phyloP scores from a whole-genome alignment of 2,113 vertebrate species.

The Tetrax tetrax region DNA sequence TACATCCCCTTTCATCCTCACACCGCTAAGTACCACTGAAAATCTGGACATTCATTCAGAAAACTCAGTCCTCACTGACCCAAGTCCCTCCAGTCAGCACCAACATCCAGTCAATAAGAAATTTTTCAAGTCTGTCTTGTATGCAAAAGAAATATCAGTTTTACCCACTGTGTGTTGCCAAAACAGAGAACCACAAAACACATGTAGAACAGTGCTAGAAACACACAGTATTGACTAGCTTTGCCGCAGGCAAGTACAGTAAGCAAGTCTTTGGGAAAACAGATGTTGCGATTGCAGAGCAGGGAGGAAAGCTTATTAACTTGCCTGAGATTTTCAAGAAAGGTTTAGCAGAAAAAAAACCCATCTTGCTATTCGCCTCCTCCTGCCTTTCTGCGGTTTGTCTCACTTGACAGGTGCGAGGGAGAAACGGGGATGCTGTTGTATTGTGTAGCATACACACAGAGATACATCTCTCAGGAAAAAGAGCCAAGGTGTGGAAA shows the following conservation, averaged over 20 bases:
- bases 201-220: neutral
- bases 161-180: rapidly evolving
- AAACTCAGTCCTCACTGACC: neutral
- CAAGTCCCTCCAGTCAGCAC: neutral
- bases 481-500: neutral
- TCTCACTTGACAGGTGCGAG: neutral
- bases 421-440: neutral
- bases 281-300: neutral
- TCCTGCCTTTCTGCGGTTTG: neutral
- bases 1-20: neutral
- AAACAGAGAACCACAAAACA: neutral
- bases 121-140: neutral
- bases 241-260: neutral
- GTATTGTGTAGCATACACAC: no score
- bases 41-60: neutral
- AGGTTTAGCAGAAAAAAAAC: neutral
- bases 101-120: neutral
- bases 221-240: neutral
- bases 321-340: neutral
- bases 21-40: neutral
- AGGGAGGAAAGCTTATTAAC: neutral
- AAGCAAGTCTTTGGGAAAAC: neutral
- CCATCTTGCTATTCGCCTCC: neutral
- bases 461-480: neutral
- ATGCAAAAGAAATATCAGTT: neutral